phyloP scores from a whole-genome alignment of 2,888 invertebrate genomes.

The Mythimna loreyi region DNA sequence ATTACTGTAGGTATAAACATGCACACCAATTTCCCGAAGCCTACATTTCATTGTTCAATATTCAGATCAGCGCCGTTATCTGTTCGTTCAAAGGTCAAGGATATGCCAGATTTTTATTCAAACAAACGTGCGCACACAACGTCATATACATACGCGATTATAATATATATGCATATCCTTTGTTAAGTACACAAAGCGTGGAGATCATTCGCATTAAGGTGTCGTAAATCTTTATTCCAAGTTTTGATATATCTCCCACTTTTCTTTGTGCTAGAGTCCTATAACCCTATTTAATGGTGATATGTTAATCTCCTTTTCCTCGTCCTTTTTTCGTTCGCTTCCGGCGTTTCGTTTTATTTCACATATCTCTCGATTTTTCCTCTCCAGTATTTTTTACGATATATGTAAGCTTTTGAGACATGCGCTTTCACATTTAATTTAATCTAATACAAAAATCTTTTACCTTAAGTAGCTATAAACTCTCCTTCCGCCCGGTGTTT shows the following conservation, averaged over 20 bases:
- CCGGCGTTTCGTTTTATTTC: conserved; percentile 24
- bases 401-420: conserved; percentile 14
- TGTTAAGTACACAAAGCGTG: conserved; percentile 45
- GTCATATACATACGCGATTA: too few relatives aligned
- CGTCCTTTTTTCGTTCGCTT: conserved; percentile 5
- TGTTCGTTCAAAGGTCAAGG: conserved; percentile 27
- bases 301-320: conserved; percentile 41
- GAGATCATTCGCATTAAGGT: conserved; percentile 34
- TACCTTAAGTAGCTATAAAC: conserved; percentile 31
- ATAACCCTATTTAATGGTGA: conserved; percentile 33
- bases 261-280: conserved; percentile 25
- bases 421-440: conserved; percentile 30
- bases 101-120: conserved; percentile 39
- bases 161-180: conserved; percentile 17
- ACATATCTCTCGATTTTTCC: conserved; percentile 10
- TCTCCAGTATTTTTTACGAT: conserved; percentile 13
- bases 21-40: background rate
- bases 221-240: conserved; percentile 41
- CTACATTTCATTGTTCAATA: conserved; percentile 24
- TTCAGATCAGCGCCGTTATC: conserved; percentile 25
- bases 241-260: conserved; percentile 37
- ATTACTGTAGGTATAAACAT: background rate
- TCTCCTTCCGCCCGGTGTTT: background rate
- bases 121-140: conserved; percentile 16
- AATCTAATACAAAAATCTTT: conserved; percentile 47